Conservation (phyloP, 2,113 vertebrate species). For the Callaeas wilsoni region DNA sequence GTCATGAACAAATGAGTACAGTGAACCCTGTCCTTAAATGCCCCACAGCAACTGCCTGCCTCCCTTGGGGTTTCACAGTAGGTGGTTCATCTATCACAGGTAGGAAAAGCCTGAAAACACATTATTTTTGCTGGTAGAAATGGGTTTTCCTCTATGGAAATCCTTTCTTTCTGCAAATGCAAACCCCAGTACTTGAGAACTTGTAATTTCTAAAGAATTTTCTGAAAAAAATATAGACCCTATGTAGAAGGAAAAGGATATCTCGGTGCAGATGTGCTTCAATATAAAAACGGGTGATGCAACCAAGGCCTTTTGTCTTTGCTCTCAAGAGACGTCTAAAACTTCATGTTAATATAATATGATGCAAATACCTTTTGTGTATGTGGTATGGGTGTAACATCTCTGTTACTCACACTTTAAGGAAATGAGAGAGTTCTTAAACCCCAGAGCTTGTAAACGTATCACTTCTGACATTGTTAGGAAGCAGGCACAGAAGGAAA, state of each 20-base stretch:
- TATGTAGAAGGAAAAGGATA: neutral
- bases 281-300: neutral
- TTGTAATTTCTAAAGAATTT: neutral
- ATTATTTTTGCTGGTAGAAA: neutral
- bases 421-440: neutral
- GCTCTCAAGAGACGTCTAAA: neutral
- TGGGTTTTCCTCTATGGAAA: neutral
- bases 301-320: neutral
- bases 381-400: neutral
- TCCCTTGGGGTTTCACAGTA: neutral
- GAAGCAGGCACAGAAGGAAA: neutral
- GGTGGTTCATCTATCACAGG: neutral
- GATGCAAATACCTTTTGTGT: neutral
- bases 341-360: neutral
- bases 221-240: neutral
- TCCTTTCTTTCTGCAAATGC: neutral
- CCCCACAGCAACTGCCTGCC: neutral
- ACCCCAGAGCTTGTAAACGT: neutral
- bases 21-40: slow-evolving; percentile 2
- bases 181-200: neutral
- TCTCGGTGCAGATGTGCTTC: neutral
- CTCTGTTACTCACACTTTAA: neutral
- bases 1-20: neutral
- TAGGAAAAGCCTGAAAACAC: neutral
- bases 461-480: neutral